A percentile compares a stretch with the other conserved stretches of the same genome.
Conservation (phyloP, 2,888 invertebrate species). For the Seladonia tumulorum region DNA sequence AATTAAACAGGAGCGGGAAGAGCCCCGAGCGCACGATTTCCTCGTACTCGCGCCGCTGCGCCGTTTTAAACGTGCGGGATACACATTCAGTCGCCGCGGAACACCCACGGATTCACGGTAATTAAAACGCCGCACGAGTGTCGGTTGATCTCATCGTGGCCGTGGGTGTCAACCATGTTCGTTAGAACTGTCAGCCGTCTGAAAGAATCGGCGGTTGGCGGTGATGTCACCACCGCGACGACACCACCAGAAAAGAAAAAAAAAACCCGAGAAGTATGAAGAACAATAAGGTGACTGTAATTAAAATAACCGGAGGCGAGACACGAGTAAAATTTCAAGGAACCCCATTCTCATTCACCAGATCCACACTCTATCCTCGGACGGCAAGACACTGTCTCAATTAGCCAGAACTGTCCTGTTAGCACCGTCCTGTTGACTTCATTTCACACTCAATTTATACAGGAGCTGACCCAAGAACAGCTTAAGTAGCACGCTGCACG, state of each 20-base stretch:
- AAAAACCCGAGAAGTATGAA: not conserved
- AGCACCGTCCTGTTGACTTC: not conserved
- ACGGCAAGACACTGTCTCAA: not conserved
- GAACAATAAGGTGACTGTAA: not conserved
- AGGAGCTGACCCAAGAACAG: not conserved
- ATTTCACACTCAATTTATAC: not conserved
- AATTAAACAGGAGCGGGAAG: conserved; percentile 38
- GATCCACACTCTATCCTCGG: not conserved
- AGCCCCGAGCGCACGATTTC: conserved; percentile 3
- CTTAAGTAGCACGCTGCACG: not conserved
- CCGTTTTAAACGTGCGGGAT: not conserved
- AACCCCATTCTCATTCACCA: not conserved
- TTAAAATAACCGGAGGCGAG: conserved; percentile 20
- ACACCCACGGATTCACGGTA: conserved; percentile 53
- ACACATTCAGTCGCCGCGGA: conserved; percentile 24
- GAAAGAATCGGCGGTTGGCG: conserved; percentile 40
- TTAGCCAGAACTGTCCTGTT: not conserved
- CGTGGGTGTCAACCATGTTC: conserved; percentile 51
- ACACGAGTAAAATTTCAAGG: not conserved
- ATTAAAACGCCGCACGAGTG: conserved; percentile 51
- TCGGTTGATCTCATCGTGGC: conserved; percentile 54
- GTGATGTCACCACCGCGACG: conserved; percentile 55
- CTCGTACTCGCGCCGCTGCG: not conserved
- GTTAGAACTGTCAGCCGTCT: conserved; percentile 31
- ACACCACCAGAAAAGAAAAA: conserved; percentile 11